Evolutionary conservation across 2,888 invertebrate species (phyloP).

Genomic region (Lasius fuliginosus): DNA sequence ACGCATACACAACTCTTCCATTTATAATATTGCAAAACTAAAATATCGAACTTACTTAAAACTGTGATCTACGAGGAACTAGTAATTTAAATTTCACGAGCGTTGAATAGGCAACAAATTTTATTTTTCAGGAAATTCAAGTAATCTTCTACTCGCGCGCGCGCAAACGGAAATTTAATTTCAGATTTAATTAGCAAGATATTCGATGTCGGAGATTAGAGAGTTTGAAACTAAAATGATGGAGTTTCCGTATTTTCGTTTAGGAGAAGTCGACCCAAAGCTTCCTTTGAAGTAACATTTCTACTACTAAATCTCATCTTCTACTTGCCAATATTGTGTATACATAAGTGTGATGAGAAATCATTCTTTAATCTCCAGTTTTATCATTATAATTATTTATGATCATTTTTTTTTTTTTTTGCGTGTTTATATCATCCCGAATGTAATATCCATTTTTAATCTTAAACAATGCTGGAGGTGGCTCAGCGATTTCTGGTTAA

Average conservation of each 20-base stretch:
- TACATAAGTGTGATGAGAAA: background rate
- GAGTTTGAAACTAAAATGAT: slow-evolving; percentile 40
- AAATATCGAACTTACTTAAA: slow-evolving; percentile 21
- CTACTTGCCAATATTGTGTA: background rate
- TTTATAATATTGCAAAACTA: background rate
- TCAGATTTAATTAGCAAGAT: slow-evolving; percentile 54
- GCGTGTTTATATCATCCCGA: background rate
- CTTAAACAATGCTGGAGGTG: slow-evolving; percentile 6
- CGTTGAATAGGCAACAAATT: slow-evolving; percentile 30
- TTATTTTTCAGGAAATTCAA: slow-evolving; percentile 48
- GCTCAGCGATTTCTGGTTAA: slow-evolving; percentile 3
- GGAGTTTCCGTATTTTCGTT: slow-evolving; percentile 30
- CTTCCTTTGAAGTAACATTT: background rate
- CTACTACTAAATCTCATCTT: background rate
- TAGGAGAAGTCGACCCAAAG: background rate
- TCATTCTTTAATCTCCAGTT: background rate
- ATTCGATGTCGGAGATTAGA: slow-evolving; percentile 48
- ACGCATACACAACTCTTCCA: background rate
- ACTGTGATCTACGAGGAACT: background rate
- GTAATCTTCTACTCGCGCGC: slow-evolving; percentile 28
- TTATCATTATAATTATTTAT: background rate
- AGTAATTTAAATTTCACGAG: slow-evolving; percentile 35
- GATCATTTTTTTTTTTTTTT: background rate
- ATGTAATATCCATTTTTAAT: slow-evolving; percentile 3
- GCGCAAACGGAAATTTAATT: slow-evolving; percentile 53